Percentiles rank a stretch among this genome's conserved stretches.
These are phyloP conservation scores for Rhombomys opimus DNA, from an alignment of 2,113 vertebrate genomes.

Conservation along the genomic window DNA sequence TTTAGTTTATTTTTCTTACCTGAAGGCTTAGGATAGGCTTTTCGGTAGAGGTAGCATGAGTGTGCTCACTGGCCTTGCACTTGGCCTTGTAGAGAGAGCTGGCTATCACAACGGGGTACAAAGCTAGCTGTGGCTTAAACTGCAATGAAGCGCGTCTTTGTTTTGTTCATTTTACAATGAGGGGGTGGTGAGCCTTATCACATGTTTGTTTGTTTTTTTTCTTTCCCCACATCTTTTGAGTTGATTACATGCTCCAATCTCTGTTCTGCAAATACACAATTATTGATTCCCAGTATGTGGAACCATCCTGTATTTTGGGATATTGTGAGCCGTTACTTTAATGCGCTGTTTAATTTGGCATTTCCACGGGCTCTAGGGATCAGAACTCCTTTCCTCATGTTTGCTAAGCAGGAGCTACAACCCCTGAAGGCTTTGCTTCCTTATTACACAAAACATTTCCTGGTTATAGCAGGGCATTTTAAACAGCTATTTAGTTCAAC, in stretches of 20 bases:
- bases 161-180: background rate
- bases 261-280: background rate
- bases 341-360: background rate
- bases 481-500: background rate
- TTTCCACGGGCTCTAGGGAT: background rate
- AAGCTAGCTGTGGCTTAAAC: background rate
- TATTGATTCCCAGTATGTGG: background rate
- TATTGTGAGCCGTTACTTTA: background rate
- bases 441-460: background rate
- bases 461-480: background rate
- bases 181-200: background rate
- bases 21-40: background rate
- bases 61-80: background rate
- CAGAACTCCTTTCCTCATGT: background rate
- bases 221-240: background rate
- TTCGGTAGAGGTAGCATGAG: background rate
- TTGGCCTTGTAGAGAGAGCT: background rate
- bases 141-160: background rate
- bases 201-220: background rate
- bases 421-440: background rate
- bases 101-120: background rate
- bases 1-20: background rate
- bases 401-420: background rate
- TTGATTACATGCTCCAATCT: no score
- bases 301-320: no score